A percentile compares a stretch with the other conserved stretches of the same genome.
Conservation (phyloP, 2,797 vertebrate species). For the Peromyscus nudipes region DNA sequence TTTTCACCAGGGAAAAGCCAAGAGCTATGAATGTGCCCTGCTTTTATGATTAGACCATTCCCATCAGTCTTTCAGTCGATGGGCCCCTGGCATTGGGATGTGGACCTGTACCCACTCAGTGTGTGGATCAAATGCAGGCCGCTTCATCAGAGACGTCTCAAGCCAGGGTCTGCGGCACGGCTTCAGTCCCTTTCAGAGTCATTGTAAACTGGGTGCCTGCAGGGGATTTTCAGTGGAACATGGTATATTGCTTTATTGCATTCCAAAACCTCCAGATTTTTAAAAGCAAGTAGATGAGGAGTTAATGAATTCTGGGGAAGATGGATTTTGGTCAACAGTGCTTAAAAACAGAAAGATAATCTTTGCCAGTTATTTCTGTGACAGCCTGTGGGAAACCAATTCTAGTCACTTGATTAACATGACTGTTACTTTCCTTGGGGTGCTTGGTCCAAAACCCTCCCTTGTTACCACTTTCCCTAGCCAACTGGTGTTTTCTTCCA, state of each 20-base stretch:
- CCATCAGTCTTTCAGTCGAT: neutral
- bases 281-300: slow-evolving; percentile 51
- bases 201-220: neutral
- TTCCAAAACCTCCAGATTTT: neutral
- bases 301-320: slow-evolving; percentile 53
- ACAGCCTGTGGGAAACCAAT: slow-evolving; percentile 37
- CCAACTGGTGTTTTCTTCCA: slow-evolving; percentile 72
- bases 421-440: slow-evolving; percentile 54
- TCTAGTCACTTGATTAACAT: slow-evolving; percentile 54
- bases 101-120: too few species aligned
- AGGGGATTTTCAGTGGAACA: neutral
- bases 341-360: slow-evolving; percentile 38
- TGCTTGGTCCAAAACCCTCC: slow-evolving; percentile 46
- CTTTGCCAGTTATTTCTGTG: slow-evolving; percentile 58
- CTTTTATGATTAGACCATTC: neutral
- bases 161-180: neutral
- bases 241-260: neutral
- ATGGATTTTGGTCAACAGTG: slow-evolving; percentile 34
- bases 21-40: neutral
- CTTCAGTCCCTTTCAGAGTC: neutral
- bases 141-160: neutral
- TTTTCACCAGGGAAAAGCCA: neutral
- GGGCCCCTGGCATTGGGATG: neutral
- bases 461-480: slow-evolving; percentile 42
- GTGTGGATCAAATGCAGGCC: neutral